A percentile compares a stretch with the other conserved stretches of the same genome.
These are phyloP conservation scores for Eospalax fontanierii DNA, from an alignment of 2,797 vertebrate genomes.

Conservation along the genomic window DNA sequence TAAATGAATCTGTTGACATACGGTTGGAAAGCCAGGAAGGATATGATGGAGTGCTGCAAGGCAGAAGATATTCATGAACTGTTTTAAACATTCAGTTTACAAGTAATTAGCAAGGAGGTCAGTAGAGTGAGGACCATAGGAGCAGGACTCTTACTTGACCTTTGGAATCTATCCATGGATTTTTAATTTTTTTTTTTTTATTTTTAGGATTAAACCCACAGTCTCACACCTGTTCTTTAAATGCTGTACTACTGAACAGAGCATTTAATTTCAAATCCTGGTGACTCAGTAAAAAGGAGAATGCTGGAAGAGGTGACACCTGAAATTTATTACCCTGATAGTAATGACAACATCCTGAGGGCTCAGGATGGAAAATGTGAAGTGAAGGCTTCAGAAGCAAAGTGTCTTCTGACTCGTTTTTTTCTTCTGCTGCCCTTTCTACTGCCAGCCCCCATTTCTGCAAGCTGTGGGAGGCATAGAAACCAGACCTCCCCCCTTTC, in stretches of 20 bases:
- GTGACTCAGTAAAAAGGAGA: not conserved
- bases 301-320: not conserved
- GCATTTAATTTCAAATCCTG: conserved; percentile 40
- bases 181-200: not conserved
- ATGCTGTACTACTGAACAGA: not conserved
- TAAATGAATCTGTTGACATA: not conserved
- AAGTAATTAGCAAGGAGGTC: not conserved
- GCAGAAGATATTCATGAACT: not conserved
- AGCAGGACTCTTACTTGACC: not conserved
- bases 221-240: not conserved
- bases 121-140: not conserved
- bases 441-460: too few species aligned
- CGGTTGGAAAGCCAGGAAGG: not conserved
- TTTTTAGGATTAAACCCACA: not conserved
- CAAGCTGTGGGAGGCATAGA: not conserved
- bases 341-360: not conserved
- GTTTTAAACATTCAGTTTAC: not conserved
- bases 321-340: not conserved
- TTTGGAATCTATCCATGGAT: not conserved
- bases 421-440: not conserved
- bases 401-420: not conserved
- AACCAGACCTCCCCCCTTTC: not conserved
- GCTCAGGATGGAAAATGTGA: not conserved
- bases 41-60: not conserved
- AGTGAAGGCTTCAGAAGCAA: not conserved